A percentile compares a stretch with the other conserved stretches of the same genome.
These are phyloP conservation scores for Scyliorhinus canicula DNA, from an alignment of 2,797 vertebrate species.

Conservation along the genomic window DNA sequence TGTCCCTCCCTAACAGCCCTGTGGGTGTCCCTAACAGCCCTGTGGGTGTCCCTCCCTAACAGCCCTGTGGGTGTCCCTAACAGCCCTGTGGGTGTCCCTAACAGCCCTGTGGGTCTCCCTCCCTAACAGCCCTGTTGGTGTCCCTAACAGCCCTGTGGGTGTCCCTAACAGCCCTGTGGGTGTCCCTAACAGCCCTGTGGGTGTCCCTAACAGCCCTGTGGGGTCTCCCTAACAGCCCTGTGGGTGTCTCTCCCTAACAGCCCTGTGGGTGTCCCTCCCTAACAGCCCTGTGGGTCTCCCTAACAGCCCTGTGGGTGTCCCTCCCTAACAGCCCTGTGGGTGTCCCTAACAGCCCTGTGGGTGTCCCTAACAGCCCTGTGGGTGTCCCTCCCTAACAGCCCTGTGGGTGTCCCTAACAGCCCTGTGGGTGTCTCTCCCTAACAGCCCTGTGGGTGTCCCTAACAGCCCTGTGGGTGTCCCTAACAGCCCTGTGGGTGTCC, in stretches of 20 bases:
- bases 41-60: neutral
- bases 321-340: neutral
- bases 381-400: neutral
- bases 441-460: neutral
- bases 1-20: neutral
- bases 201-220: neutral
- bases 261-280: neutral
- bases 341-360: neutral
- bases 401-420: neutral
- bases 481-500: neutral
- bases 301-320: neutral
- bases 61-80: neutral
- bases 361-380: neutral
- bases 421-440: neutral
- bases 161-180: neutral
- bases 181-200: neutral
- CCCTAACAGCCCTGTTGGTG: neutral
- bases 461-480: neutral
- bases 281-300: neutral
- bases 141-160: neutral
- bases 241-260: neutral
- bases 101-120: neutral
- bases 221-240: neutral
- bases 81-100: neutral
- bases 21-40: neutral